These are phyloP conservation scores for Callipepla californica DNA, from an alignment of 2,113 vertebrate genomes.

Conservation along the genomic window DNA sequence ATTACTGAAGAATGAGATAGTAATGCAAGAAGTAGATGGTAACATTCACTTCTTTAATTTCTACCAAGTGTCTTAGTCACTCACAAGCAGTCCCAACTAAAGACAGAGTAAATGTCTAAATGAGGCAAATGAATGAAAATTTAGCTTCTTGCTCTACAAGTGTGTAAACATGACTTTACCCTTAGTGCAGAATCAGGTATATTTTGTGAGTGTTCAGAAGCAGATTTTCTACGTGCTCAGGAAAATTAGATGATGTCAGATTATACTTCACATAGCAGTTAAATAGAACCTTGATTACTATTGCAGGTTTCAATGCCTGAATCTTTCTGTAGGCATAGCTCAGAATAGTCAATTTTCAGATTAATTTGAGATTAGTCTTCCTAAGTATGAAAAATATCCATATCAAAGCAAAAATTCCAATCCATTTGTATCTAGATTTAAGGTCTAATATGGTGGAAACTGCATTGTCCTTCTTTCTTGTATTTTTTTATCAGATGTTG, in stretches of 20 bases:
- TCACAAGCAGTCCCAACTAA: not conserved
- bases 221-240: not conserved
- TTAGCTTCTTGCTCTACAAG: not conserved
- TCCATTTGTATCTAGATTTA: not conserved
- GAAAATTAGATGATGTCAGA: not conserved
- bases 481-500: not conserved
- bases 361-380: constrained; percentile 36
- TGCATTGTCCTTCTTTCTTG: not conserved
- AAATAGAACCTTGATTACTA: not conserved
- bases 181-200: not conserved
- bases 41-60: not conserved
- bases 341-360: constrained; percentile 23
- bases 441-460: not conserved
- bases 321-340: not conserved
- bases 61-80: not conserved
- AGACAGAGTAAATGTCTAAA: not conserved
- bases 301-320: not conserved
- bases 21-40: not conserved
- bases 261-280: not conserved
- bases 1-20: not conserved
- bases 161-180: not conserved
- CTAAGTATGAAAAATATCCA: not conserved
- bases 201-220: not conserved
- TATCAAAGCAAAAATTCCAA: not conserved
- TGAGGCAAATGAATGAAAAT: not conserved